These are phyloP conservation scores for Sander lucioperca DNA, from an alignment of 2,113 vertebrate genomes.

Conservation along the genomic window DNA sequence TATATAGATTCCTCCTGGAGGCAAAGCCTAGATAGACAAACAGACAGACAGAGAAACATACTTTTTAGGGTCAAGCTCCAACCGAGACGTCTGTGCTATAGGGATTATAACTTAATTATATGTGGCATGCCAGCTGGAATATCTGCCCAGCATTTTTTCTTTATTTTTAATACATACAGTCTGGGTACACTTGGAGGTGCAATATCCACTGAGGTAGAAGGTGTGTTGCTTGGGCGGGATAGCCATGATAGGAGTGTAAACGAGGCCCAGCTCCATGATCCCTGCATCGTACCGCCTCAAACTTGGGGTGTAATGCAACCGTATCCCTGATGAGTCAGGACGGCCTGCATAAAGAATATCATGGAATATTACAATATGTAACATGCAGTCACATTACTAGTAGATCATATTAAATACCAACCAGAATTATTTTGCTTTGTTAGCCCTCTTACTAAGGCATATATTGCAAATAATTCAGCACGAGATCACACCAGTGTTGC, in stretches of 20 bases:
- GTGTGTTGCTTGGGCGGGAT: constrained; percentile 55
- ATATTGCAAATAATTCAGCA: background rate
- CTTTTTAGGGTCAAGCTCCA: background rate
- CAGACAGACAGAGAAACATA: background rate
- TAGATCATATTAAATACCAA: background rate
- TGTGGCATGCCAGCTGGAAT: too few relatives aligned
- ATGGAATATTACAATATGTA: background rate
- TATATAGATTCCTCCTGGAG: constrained; percentile 87
- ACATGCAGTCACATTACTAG: background rate
- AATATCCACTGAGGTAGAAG: too few relatives aligned
- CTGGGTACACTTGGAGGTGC: too few relatives aligned
- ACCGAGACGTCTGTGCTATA: too few relatives aligned
- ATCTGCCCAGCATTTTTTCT: too few relatives aligned
- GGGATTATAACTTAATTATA: too few relatives aligned
- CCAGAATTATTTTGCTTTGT: background rate
- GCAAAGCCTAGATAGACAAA: constrained; percentile 84
- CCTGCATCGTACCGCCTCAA: constrained; percentile 88
- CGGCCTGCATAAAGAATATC: constrained; percentile 79
- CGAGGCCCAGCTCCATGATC: constrained; percentile 97
- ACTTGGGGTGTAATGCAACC: constrained; percentile 88
- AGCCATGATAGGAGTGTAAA: constrained; percentile 95
- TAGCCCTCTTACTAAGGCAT: background rate
- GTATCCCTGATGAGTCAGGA: constrained; percentile 91
- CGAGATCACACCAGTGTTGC: background rate
- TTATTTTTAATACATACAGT: background rate